Base-by-base conservation (phyloP, 2,888 invertebrate species). In the Anoplius nigerrimus region DNA sequence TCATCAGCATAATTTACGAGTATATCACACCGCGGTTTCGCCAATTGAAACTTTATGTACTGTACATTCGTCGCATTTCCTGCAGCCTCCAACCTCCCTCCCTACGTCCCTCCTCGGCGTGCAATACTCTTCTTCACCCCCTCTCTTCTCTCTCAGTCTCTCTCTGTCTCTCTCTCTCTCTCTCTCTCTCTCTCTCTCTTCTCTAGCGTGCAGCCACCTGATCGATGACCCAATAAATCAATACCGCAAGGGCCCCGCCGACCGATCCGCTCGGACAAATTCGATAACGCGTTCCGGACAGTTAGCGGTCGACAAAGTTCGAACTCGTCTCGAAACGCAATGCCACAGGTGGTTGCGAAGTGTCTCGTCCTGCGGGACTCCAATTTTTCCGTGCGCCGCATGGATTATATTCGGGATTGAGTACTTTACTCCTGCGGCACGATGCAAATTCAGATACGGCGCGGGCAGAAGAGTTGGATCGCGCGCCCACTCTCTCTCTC, bases 331-430 rank as follows among this genome's bases (percentile, higher is more conserved):
- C 76, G 78, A 78, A 78, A 78, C 74, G 78, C 76, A 73, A 70
- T 68, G 78, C 78, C 76, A 78, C 78, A 78, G 78, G 78, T 78
- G 78, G 78, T 78, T 78, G 78, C 78, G 64, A 78, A 78, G 72
- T 78, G 78, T 78, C 78, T 78, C 78, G 78, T 78, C 76, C 78
- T 62, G 69, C 72, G 74, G 76, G 72, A 71, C 74, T 61, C 78
- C 74, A 77, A 78, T 76, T 78, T 78, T 78, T 75, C 76, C 74
- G 66, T 51, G 24, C 48, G 57, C 57, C 68, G 61, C 66, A 59
- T 59, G 73, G 72, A 74, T 78, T 75, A 74, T 69, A 67, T 18
- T 64, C 64, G 59, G 69, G 64, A 69, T 78, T 66, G 65, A 59
- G 65, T 62, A 66, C 68, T 73, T 78, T 79, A 20, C 20, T 21